A percentile compares a stretch with the other conserved stretches of the same genome.
Conservation (phyloP, 1,140 invertebrate species). For the Melitaea cinxia region DNA sequence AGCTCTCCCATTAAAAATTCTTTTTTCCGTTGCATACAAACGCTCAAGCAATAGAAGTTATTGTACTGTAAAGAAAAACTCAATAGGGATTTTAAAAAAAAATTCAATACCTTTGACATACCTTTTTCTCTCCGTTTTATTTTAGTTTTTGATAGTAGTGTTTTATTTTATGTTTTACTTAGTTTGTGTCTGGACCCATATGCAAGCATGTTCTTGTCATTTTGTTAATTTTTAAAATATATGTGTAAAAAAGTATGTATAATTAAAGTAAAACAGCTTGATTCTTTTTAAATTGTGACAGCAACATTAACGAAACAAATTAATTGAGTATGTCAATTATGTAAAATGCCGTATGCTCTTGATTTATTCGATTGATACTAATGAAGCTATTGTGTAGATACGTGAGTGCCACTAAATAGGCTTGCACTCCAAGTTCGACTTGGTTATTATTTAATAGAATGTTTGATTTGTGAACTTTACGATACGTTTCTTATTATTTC, state of each 20-base stretch:
- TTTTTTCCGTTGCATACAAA: slow-evolving; percentile 1
- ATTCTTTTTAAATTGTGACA: no score
- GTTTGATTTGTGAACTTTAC: not conserved
- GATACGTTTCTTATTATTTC: not conserved
- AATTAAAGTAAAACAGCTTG: no score
- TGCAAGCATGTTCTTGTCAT: no score
- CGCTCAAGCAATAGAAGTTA: not conserved
- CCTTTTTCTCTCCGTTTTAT: not conserved
- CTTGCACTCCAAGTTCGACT: not conserved
- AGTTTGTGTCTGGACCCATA: no score
- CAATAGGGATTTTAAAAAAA: no score
- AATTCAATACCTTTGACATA: not conserved
- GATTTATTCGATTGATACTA: slow-evolving; percentile 15
- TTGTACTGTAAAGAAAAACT: not conserved
- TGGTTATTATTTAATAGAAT: not conserved
- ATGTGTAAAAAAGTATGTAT: no score
- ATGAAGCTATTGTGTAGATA: slow-evolving; percentile 15
- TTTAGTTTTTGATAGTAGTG: not conserved
- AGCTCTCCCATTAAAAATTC: slow-evolving; percentile 9
- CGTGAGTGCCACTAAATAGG: slow-evolving; percentile 5
- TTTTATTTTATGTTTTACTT: no score
- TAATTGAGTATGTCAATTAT: not conserved
- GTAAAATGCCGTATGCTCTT: slow-evolving; percentile 1
- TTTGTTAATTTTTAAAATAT: no score
- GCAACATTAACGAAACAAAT: not conserved